Conservation (phyloP, 2,888 invertebrate genomes). For the Stegana nigrithorax region DNA sequence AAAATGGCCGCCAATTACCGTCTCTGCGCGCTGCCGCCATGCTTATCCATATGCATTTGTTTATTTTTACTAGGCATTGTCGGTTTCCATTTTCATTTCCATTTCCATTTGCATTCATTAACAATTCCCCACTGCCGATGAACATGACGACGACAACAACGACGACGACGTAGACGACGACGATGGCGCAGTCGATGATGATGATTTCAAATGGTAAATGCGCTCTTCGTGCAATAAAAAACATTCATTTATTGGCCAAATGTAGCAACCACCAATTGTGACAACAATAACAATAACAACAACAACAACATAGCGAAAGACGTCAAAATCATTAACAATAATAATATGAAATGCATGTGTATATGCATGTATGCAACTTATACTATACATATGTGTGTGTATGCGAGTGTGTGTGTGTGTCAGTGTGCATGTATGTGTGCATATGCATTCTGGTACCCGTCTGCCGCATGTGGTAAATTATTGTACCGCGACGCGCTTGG, state of each 20-base stretch:
- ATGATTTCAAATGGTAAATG: constrained; percentile 11
- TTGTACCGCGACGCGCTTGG: not conserved
- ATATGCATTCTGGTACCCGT: too few relatives aligned
- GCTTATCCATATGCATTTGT: not conserved
- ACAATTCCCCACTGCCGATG: constrained; percentile 8
- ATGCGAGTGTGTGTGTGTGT: too few relatives aligned
- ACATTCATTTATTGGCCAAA: constrained; percentile 46
- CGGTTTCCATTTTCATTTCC: constrained; percentile 16
- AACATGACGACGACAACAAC: not conserved
- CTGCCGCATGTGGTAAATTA: too few relatives aligned
- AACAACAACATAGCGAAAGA: too few relatives aligned
- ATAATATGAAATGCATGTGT: too few relatives aligned
- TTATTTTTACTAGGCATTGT: not conserved
- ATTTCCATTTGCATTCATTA: constrained; percentile 17
- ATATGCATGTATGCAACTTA: too few relatives aligned
- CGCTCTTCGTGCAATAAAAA: constrained; percentile 55
- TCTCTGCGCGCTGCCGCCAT: constrained; percentile 38
- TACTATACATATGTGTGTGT: too few relatives aligned
- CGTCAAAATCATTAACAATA: too few relatives aligned
- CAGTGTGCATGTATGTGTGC: too few relatives aligned
- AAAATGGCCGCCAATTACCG: constrained; percentile 56
- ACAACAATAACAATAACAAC: too few relatives aligned
- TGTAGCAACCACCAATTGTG: constrained; percentile 17
- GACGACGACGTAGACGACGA: not conserved
- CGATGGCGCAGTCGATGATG: too few relatives aligned